phyloP scores from a whole-genome alignment of 1,140 invertebrate species.

The Drosophila burlai region DNA sequence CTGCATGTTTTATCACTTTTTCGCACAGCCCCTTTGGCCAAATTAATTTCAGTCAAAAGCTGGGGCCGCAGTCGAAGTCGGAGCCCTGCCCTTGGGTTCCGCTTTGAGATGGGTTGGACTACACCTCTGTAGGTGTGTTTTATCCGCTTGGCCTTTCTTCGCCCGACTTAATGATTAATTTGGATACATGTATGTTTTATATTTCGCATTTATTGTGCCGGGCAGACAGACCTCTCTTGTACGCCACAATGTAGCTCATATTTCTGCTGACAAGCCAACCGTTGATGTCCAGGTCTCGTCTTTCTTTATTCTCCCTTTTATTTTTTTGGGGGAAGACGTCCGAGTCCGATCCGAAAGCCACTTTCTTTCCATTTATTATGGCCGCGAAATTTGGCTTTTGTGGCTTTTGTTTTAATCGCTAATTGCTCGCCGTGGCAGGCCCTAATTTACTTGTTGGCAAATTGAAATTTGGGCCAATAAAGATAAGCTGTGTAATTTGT shows the following conservation, averaged over 20 bases:
- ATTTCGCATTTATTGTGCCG: constrained; percentile 45
- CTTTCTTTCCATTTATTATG: constrained; percentile 49
- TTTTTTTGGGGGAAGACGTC: background rate
- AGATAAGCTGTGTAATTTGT: constrained; percentile 73
- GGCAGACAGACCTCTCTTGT: constrained; percentile 25
- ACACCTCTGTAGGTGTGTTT: constrained; percentile 49
- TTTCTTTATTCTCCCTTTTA: constrained; percentile 28
- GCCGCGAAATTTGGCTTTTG: constrained; percentile 18
- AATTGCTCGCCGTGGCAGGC: constrained; percentile 68
- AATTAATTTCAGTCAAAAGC: constrained; percentile 68
- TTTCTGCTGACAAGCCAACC: constrained; percentile 46
- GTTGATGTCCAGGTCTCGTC: constrained; percentile 30
- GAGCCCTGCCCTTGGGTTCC: constrained; percentile 31
- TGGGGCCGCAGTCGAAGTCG: background rate
- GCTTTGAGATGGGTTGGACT: constrained; percentile 37
- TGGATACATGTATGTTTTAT: constrained; percentile 45
- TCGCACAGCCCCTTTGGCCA: constrained; percentile 56
- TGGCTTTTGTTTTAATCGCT: constrained; percentile 64
- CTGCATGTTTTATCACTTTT: constrained; percentile 57
- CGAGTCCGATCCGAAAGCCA: constrained; percentile 22
- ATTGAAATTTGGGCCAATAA: constrained; percentile 75
- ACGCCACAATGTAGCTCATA: constrained; percentile 45
- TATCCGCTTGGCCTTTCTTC: constrained; percentile 49
- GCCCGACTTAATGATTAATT: constrained; percentile 63
- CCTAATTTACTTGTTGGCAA: constrained; percentile 71